A percentile compares a stretch with the other conserved stretches of the same genome.
Conservation (phyloP, 2,113 vertebrate genomes). For the Lynx canadensis region DNA sequence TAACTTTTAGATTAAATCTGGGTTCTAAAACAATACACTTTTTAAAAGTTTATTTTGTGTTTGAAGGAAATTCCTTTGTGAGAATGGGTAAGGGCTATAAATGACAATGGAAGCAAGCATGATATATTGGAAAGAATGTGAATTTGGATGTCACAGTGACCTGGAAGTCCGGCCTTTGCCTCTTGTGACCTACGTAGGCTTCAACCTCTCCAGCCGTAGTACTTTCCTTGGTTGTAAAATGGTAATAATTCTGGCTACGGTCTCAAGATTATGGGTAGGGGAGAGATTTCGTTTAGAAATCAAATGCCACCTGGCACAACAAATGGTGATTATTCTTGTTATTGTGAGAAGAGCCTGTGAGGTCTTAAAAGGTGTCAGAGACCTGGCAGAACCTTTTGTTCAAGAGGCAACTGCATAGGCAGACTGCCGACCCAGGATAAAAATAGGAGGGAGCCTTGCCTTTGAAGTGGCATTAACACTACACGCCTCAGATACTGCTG, state of each 20-base stretch:
- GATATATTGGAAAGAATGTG: background rate
- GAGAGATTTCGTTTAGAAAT: background rate
- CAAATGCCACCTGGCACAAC: background rate
- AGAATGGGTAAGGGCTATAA: background rate
- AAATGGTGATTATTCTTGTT: background rate
- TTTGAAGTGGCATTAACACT: slow-evolving; percentile 70
- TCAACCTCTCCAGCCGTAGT: background rate
- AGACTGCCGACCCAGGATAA: slow-evolving; percentile 39
- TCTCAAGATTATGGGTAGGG: background rate
- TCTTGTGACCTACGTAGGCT: background rate
- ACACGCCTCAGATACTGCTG: background rate
- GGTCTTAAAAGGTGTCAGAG: slow-evolving; percentile 59
- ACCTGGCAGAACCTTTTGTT: slow-evolving; percentile 77
- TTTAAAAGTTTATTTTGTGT: background rate
- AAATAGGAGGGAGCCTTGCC: slow-evolving; percentile 68
- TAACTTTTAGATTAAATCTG: background rate
- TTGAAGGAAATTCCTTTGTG: background rate
- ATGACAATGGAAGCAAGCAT: background rate
- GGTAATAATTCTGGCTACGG: too few species aligned
- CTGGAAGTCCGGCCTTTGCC: background rate
- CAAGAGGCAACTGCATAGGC: slow-evolving; percentile 63
- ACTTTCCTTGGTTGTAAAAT: background rate
- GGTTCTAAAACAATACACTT: background rate
- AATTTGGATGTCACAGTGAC: background rate
- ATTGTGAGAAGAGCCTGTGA: background rate